Base-by-base conservation (phyloP, 2,113 vertebrate genomes). In the Erythrolamprus reginae region DNA sequence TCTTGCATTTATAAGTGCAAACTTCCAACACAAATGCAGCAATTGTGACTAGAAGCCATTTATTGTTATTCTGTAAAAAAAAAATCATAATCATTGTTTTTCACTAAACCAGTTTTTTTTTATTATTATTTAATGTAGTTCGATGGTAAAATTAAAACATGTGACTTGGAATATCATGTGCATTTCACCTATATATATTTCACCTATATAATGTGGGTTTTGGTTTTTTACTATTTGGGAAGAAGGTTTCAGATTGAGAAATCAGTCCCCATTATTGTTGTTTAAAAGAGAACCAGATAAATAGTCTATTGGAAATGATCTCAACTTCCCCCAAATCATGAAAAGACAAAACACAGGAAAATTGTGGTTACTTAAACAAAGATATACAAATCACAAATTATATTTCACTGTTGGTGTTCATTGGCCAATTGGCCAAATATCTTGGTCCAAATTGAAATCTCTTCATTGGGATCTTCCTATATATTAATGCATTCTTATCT, bases 161-260 rank as follows among this genome's bases (percentile, higher is more conserved):
- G 33, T 92, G 91, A 94, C 3, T 26, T 88, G 65, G 84, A 38
- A 86, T 45, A 88, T 26, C 15, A 88, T 23, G 48, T 1, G 0
- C 88, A 45, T 93, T 91, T 95, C 65, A 52, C 86, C 85, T 86
- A 89, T 92, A 86, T 19, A 38, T 89, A 15, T 87, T 77, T 91
- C n/a, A n/a, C n/a, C n/a, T n/a, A n/a, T n/a, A n/a, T 53, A 91
- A 87, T 55, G 88, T 82, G 33, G 82, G 85, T 94, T 94, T 91
- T 92, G 45, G 12, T 83, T n/a, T 88, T 83, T 93, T 89, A 85
- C 86, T 89, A 4, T 92, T 94, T 93, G 52, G 89, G 55, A 0
- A 51, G 21, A 92, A 92, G 94, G 95, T 96, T 84, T 92, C 94
- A 95, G 92, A 47, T n/a, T 2, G 91, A 10, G 17, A 56, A 88